phyloP scores from a whole-genome alignment of 2,888 invertebrate species.

The Dusona sp. region DNA sequence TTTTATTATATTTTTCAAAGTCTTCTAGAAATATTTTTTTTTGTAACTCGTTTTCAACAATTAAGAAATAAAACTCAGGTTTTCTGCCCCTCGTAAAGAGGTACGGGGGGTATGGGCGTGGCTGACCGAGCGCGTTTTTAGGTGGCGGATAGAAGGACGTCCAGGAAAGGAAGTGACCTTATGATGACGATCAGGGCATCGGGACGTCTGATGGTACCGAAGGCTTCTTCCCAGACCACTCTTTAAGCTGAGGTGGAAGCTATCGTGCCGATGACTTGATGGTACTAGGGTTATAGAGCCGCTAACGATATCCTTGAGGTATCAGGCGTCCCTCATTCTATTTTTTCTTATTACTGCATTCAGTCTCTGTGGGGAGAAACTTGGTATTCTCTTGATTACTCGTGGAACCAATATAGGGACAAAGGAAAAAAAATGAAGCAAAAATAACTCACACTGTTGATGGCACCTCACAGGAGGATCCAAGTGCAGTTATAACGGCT shows the following conservation, averaged over 20 bases:
- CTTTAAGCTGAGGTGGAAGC: conserved; percentile 62
- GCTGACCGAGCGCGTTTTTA: conserved; percentile 33
- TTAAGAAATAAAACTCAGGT: background rate
- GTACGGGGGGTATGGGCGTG: conserved; percentile 23
- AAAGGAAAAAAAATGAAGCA: too few relatives aligned
- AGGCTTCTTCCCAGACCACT: conserved; percentile 53
- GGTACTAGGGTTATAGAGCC: conserved; percentile 58
- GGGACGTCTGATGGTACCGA: background rate
- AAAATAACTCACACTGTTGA: background rate
- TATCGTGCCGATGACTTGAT: conserved; percentile 63
- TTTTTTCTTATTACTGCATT: conserved; percentile 26
- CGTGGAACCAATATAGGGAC: conserved; percentile 24
- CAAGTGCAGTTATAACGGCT: too few relatives aligned
- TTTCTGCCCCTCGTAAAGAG: conserved; percentile 16
- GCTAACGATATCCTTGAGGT: conserved; percentile 55
- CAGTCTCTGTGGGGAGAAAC: conserved; percentile 57
- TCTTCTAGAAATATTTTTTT: too few relatives aligned
- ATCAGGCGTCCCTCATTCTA: conserved; percentile 58
- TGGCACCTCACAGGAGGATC: background rate
- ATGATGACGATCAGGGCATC: background rate
- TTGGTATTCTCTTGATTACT: conserved; percentile 39
- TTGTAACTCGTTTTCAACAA: too few relatives aligned
- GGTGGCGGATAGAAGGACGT: conserved; percentile 35
- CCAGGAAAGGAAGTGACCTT: background rate
- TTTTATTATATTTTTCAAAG: too few relatives aligned